These are phyloP conservation scores for Magallana angulata DNA, from an alignment of 1,140 invertebrate genomes.

Conservation along the genomic window DNA sequence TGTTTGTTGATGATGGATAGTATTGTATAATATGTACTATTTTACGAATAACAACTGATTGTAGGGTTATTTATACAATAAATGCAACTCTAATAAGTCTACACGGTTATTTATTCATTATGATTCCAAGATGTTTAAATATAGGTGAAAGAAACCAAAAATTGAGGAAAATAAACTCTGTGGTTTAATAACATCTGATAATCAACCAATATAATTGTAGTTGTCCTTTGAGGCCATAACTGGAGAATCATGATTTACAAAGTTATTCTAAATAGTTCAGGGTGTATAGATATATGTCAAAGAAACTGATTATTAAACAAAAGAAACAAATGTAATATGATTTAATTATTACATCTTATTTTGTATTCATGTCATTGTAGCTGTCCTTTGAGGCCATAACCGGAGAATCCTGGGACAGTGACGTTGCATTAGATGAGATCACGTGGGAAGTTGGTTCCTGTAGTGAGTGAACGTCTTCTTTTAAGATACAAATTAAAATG, in stretches of 20 bases:
- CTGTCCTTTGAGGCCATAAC: background rate
- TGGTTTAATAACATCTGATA: no score
- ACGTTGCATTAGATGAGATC: background rate
- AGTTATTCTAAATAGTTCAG: no score
- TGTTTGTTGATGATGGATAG: background rate
- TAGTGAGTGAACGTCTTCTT: background rate
- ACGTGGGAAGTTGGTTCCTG: background rate
- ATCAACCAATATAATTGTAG: background rate
- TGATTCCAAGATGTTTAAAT: background rate
- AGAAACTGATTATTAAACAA: background rate
- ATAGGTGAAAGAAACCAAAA: background rate
- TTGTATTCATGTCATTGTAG: background rate
- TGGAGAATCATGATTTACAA: background rate
- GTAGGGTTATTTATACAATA: background rate
- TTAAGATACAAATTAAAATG: background rate
- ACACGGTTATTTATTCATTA: background rate
- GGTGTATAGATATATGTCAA: background rate
- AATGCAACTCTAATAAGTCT: background rate
- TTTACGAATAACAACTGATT: background rate
- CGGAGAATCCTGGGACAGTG: background rate
- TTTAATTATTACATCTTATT: background rate
- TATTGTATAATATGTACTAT: background rate
- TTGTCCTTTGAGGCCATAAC: background rate
- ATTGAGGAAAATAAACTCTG: background rate
- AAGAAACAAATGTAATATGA: no score